These are phyloP conservation scores for Nymphalis io DNA, from an alignment of 1,140 invertebrate species.

Conservation along the genomic window DNA sequence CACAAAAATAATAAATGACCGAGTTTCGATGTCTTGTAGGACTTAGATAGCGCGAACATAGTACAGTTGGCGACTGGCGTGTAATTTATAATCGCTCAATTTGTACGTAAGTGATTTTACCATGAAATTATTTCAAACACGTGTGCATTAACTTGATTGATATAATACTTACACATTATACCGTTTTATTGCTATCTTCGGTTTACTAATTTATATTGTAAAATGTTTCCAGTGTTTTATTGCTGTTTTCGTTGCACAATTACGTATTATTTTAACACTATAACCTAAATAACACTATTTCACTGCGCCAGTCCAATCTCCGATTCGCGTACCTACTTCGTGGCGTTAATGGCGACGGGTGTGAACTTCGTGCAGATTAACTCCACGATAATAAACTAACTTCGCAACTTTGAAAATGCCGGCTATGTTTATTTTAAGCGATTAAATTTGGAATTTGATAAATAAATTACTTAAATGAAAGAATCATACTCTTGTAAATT, in stretches of 20 bases:
- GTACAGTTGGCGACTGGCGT: slow-evolving; percentile 30
- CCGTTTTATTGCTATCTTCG: slow-evolving; percentile 46
- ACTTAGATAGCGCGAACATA: slow-evolving; percentile 13
- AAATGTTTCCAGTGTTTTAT: slow-evolving; percentile 42
- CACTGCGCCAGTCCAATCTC: slow-evolving; percentile 32
- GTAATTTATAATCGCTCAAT: slow-evolving; percentile 2
- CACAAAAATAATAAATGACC: slow-evolving; percentile 49
- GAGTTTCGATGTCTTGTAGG: slow-evolving; percentile 33
- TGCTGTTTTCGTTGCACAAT: slow-evolving; percentile 52
- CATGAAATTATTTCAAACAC: slow-evolving; percentile 44
- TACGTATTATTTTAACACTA: slow-evolving; percentile 54
- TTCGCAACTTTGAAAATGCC: slow-evolving; percentile 49
- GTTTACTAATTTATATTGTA: slow-evolving; percentile 35
- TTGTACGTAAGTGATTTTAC: neutral
- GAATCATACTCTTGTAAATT: slow-evolving; percentile 76
- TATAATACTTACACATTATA: slow-evolving; percentile 58
- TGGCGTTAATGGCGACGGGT: slow-evolving; percentile 74
- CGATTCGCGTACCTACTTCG: slow-evolving; percentile 42
- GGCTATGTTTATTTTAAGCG: slow-evolving; percentile 34
- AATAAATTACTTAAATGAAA: slow-evolving; percentile 55
- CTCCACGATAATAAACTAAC: slow-evolving; percentile 53
- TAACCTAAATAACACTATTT: slow-evolving; percentile 69
- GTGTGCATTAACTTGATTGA: slow-evolving; percentile 45
- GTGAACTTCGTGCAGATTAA: slow-evolving; percentile 53
- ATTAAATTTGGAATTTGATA: slow-evolving; percentile 40